Percentiles rank a stretch among this genome's conserved stretches.
These are phyloP conservation scores for Uropetala carovei DNA, from an alignment of 2,888 invertebrate genomes.

Conservation along the genomic window DNA sequence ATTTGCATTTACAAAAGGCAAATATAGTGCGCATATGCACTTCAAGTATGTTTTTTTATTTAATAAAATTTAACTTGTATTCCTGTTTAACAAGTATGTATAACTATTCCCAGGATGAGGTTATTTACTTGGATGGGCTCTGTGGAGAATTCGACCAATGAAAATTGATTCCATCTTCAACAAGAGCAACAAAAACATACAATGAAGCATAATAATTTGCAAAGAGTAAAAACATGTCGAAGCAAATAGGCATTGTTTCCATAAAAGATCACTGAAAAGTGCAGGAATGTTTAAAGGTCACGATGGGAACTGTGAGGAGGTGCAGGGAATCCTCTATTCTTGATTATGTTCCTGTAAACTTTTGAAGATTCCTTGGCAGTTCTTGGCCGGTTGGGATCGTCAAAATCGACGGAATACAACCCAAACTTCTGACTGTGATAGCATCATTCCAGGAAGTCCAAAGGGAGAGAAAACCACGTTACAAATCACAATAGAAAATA, in stretches of 20 bases:
- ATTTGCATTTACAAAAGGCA: no score
- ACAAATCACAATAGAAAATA: no score
- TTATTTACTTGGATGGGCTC: not conserved
- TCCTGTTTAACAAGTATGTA: no score
- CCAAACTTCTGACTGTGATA: conserved; percentile 77
- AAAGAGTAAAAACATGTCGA: not conserved
- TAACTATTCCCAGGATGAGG: no score
- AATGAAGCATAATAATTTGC: no score
- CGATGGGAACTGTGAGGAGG: not conserved
- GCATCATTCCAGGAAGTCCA: not conserved
- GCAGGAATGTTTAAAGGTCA: not conserved
- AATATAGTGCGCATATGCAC: no score
- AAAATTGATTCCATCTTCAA: not conserved
- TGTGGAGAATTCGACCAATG: not conserved
- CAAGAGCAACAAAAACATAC: no score
- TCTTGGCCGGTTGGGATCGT: conserved; percentile 81
- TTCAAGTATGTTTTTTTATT: no score
- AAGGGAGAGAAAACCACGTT: not conserved
- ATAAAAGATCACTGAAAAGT: not conserved
- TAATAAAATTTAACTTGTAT: no score
- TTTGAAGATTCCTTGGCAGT: conserved; percentile 82
- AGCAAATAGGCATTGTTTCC: not conserved
- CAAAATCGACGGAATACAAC: conserved; percentile 84
- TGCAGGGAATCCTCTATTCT: conserved; percentile 35
- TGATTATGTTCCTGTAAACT: conserved; percentile 72